phyloP scores from a whole-genome alignment of 2,113 vertebrate genomes.

The Leucoraja erinaceus region DNA sequence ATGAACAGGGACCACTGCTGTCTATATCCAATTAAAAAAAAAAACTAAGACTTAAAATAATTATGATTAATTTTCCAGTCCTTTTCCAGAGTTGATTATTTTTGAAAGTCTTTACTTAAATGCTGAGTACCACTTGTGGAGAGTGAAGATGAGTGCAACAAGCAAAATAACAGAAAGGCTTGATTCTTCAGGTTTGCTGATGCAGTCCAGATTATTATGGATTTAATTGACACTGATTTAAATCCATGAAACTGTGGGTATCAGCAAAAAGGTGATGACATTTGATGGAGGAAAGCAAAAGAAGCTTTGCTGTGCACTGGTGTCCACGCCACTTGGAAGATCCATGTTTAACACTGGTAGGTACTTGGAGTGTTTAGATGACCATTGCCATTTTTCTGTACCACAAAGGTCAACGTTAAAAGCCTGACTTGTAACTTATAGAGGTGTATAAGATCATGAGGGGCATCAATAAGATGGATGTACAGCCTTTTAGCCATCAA shows the following conservation, averaged over 20 bases:
- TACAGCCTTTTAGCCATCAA: too few species aligned
- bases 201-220: neutral
- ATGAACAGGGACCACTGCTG: neutral
- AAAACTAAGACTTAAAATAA: slow-evolving; percentile 5
- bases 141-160: neutral
- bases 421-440: neutral
- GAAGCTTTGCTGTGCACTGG: neutral
- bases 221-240: neutral
- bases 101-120: neutral
- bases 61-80: slow-evolving; percentile 1
- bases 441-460: too few species aligned
- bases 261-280: neutral
- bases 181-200: neutral
- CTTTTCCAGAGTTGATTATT: neutral
- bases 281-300: neutral
- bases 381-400: too few species aligned
- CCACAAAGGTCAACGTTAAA: neutral
- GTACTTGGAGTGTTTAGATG: neutral
- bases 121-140: neutral
- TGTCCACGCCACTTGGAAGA: neutral
- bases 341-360: neutral
- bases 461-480: neutral
- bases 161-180: neutral
- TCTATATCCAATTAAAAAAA: neutral
- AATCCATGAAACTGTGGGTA: neutral